Base-by-base conservation (phyloP, 2,113 vertebrate genomes). In the Nibea albiflora region DNA sequence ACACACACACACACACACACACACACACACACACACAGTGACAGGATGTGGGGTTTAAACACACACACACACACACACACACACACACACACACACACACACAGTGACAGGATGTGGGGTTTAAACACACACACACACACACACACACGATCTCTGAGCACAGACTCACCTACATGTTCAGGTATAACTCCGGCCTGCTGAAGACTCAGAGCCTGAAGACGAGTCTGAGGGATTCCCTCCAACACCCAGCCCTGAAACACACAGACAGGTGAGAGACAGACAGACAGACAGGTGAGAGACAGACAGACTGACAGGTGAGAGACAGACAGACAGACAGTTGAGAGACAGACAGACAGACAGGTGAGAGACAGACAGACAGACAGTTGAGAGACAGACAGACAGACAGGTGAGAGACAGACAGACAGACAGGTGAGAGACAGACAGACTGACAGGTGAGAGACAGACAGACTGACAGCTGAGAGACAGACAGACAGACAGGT, bases 171-270 rank as follows among this genome's bases (percentile, higher is more conserved):
- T 49, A 97, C 95, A 0, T 99, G 97, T 56, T 95, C 92, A 10
- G 98, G 97, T 47, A 90, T 19, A 71, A 97, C 90, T 12, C 97
- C 97, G 14, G 77, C 83, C 62, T 94, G 94, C 64, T 98, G 98
- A n/a, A 98, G 91, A 78, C 80, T 71, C 77, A 96, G 90, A 2
- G 95, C 96, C 89, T 97, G 96, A 0, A 96, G 95, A 66, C 93
- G 94, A 4, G 94, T 96, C 78, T 94, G 94, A 19, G 97, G 97
- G 65, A 98, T 84, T 10, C 96, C 97, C 3, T 97, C 96, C 83
- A 99, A 86, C 77, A 99, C 87, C 98, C 98, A 99, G 57, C 98
- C 98, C 98, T 99, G 44, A 44, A 12, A 44, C 12, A 44, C 42
- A 44, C 3, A 44, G 10, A 44, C 11, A 44, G 42, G 42, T 44